phyloP scores from a whole-genome alignment of 2,797 vertebrate species.

The Lutjanus argentimaculatus region DNA sequence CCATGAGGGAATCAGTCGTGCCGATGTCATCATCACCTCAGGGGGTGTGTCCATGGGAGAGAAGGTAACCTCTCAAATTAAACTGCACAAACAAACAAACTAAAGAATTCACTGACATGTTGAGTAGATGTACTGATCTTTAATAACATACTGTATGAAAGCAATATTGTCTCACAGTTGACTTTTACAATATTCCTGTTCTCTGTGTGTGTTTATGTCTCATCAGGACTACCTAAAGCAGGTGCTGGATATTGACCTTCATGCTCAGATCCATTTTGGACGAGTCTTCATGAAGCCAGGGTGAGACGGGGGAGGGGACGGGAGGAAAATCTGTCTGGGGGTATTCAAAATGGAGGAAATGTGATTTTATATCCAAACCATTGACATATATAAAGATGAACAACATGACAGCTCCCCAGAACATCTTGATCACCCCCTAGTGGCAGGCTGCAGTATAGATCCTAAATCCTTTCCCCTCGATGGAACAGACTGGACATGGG shows the following conservation, averaged over 20 bases:
- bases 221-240: constrained; percentile 98
- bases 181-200: neutral
- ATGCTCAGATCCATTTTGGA: constrained; percentile 99
- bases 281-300: constrained; percentile 99
- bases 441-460: no score
- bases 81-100: neutral
- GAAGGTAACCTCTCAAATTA: constrained; percentile 87
- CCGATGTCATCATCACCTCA: constrained; percentile 99
- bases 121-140: neutral
- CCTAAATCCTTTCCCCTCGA: no score
- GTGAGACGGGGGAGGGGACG: constrained; percentile 53
- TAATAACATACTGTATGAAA: neutral
- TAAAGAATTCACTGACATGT: neutral
- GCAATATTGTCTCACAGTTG: neutral
- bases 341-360: neutral
- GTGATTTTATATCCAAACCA: constrained; percentile 1
- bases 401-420: no score
- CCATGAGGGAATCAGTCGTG: constrained; percentile 98
- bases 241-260: constrained; percentile 99
- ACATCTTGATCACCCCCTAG: no score
- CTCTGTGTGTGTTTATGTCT: constrained; percentile 24
- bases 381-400: no score
- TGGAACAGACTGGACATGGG: no score
- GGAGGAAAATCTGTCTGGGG: neutral
- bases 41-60: constrained; percentile 99